phyloP scores from a whole-genome alignment of 2,113 vertebrate species.

The Geococcyx californianus region DNA sequence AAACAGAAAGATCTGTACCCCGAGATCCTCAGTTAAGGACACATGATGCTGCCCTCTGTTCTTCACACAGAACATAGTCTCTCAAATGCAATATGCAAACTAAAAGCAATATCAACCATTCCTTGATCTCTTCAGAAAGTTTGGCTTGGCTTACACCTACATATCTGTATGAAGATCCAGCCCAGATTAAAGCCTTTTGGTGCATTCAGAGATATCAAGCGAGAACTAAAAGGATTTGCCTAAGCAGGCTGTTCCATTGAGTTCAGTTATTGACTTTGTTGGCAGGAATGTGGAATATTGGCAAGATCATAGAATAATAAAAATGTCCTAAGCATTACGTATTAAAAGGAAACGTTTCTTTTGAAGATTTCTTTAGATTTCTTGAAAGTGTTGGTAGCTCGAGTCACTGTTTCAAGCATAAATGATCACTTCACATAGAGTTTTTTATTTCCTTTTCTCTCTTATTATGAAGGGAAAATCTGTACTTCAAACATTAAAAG shows the following conservation, averaged over 20 bases:
- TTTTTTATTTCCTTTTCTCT: background rate
- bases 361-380: background rate
- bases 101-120: background rate
- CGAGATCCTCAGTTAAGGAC: background rate
- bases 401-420: background rate
- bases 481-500: background rate
- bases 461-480: background rate
- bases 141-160: background rate
- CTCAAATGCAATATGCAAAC: background rate
- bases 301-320: background rate
- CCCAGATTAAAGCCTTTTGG: background rate
- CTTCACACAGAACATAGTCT: background rate
- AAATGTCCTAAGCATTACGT: background rate
- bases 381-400: background rate
- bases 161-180: background rate
- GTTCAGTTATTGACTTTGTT: background rate
- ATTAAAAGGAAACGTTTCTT: background rate
- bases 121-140: background rate
- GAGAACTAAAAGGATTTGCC: background rate
- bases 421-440: background rate
- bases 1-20: accelerated
- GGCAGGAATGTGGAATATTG: background rate
- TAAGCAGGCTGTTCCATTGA: background rate
- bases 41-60: accelerated
- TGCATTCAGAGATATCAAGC: background rate